A percentile compares a stretch with the other conserved stretches of the same genome.
Evolutionary conservation across 2,113 vertebrate species (phyloP).

Genomic region (Dipodomys merriami): DNA sequence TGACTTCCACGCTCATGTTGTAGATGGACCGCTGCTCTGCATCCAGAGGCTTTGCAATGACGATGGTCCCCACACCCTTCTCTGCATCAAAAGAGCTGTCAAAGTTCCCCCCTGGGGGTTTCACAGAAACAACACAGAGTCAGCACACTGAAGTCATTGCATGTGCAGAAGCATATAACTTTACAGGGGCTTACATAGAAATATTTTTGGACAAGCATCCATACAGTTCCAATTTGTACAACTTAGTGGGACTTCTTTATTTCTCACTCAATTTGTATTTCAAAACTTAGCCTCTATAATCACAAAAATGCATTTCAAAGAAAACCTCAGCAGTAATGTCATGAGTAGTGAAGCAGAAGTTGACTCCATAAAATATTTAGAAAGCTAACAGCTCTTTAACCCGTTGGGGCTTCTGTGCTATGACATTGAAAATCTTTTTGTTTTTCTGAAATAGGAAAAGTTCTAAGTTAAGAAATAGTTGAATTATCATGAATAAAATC

Average conservation of each 20-base stretch:
- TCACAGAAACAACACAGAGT: constrained; percentile 86
- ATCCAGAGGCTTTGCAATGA: constrained; percentile 96
- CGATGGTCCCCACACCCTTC: constrained; percentile 95
- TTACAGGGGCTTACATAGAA: constrained; percentile 48
- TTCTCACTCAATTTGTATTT: constrained; percentile 80
- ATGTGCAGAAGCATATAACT: constrained; percentile 47
- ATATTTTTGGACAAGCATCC: constrained; percentile 66
- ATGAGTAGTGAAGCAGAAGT: constrained; percentile 64
- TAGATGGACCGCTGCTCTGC: constrained; percentile 95
- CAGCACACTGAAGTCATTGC: constrained; percentile 70
- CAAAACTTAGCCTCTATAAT: constrained; percentile 81
- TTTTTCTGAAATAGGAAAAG: constrained; percentile 15
- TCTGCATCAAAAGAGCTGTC: constrained; percentile 95
- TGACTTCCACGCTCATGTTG: constrained; percentile 96
- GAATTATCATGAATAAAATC: constrained; percentile 38
- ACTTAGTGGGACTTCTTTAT: constrained; percentile 69
- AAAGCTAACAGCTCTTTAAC: constrained; percentile 59
- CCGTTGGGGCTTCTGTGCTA: constrained; percentile 54
- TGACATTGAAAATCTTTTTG: constrained; percentile 26
- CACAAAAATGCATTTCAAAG: constrained; percentile 74
- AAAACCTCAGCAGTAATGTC: constrained; percentile 71
- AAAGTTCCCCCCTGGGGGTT: constrained; percentile 93
- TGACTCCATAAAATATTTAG: constrained; percentile 74
- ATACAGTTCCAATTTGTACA: constrained; percentile 67
- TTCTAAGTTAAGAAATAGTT: constrained; percentile 43